Evolutionary conservation across 2,888 invertebrate genomes (phyloP).

Genomic region (Tetragnatha montana): DNA sequence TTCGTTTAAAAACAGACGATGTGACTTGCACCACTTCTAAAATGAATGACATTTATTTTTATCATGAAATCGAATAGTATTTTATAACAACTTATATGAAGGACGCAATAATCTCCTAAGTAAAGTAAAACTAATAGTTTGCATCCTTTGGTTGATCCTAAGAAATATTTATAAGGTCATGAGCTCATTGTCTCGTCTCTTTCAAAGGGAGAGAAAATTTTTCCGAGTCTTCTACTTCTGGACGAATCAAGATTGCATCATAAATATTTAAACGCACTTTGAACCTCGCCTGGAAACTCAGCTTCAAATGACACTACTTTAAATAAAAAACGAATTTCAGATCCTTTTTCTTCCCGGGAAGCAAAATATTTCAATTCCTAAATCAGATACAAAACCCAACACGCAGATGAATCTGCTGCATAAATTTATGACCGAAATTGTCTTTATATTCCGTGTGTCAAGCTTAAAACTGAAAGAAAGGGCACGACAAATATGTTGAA

Average conservation of each 20-base stretch:
- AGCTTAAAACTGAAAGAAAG: neutral
- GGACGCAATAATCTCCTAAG: neutral
- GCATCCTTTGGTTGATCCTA: neutral
- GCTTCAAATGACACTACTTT: neutral
- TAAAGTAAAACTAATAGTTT: neutral
- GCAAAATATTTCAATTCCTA: slow-evolving; percentile 1
- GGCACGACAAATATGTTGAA: neutral
- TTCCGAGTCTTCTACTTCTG: slow-evolving; percentile 2
- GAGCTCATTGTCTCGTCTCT: neutral
- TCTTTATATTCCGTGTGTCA: neutral
- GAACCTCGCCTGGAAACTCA: neutral
- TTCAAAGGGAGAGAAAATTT: neutral
- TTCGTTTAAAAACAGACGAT: too few relatives aligned
- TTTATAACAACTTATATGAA: too few relatives aligned
- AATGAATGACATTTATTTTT: too few relatives aligned
- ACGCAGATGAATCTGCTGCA: neutral
- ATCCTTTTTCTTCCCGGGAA: neutral
- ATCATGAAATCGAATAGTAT: too few relatives aligned
- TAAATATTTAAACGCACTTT: slow-evolving; percentile 10
- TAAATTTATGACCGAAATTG: neutral
- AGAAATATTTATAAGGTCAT: neutral
- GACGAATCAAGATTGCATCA: slow-evolving; percentile 5
- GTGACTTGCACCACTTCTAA: too few relatives aligned
- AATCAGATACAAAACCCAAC: neutral
- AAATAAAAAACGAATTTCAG: neutral